Conservation (phyloP, 2,888 invertebrate species). For the Tinea trinotella region DNA sequence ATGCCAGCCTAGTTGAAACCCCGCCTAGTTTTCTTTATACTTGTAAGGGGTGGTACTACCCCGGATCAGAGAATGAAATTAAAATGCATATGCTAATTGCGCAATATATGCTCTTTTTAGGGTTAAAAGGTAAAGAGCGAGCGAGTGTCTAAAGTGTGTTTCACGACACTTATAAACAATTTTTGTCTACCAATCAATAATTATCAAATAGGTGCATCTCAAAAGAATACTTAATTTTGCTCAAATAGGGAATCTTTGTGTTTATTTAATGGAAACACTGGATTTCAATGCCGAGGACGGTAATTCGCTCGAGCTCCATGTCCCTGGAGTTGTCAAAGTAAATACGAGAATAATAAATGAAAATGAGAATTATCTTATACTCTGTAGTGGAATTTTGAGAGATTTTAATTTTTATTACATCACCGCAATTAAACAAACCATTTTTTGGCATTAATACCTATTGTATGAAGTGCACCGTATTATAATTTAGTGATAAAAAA, state of each 20-base stretch:
- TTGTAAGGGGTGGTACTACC: no score
- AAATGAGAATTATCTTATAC: not conserved
- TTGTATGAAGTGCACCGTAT: conserved; percentile 13
- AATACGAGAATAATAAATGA: conserved; percentile 8
- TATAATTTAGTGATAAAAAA: conserved; percentile 26
- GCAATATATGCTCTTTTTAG: no score
- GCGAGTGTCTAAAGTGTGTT: no score
- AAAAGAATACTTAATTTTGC: not conserved
- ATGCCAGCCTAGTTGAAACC: no score
- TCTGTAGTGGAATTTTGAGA: conserved; percentile 3
- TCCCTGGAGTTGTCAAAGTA: conserved; percentile 16
- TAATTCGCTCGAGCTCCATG: conserved; percentile 1
- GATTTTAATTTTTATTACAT: not conserved
- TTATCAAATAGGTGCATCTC: no score
- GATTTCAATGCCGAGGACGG: conserved; percentile 6
- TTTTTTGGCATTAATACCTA: conserved; percentile 6
- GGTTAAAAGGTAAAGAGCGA: no score
- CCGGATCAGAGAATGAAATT: no score
- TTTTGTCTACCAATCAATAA: no score
- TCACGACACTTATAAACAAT: no score
- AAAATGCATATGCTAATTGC: no score
- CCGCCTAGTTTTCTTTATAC: no score
- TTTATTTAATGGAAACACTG: conserved; percentile 6
- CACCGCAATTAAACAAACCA: not conserved
- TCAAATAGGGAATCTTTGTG: not conserved